Percentiles rank a stretch among this genome's conserved stretches.
These are phyloP conservation scores for Orbicella faveolata DNA, from an alignment of 64 coral and sea anemone species.

Conservation along the genomic window DNA sequence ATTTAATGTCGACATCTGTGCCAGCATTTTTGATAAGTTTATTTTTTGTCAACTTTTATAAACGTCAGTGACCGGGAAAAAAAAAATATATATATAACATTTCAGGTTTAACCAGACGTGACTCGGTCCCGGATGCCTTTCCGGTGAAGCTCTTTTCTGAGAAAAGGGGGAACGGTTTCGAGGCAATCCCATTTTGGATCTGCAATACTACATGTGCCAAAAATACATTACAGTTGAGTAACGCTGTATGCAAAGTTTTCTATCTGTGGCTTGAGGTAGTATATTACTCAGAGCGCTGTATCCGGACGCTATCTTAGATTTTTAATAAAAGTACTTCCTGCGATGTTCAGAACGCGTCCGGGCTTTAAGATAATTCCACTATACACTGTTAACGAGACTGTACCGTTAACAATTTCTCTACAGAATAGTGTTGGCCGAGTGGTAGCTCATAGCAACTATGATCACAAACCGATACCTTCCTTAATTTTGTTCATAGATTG, in stretches of 20 bases:
- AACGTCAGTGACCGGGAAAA: background rate
- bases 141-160: conserved; percentile 8
- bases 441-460: background rate
- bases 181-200: background rate
- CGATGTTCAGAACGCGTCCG: background rate
- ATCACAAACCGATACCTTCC: too few species aligned
- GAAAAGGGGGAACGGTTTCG: background rate
- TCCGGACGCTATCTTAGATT: background rate
- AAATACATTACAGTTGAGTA: background rate
- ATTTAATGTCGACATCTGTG: background rate
- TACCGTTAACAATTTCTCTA: background rate
- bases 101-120: background rate
- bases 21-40: background rate
- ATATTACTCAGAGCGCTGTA: background rate
- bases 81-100: background rate
- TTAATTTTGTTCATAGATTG: background rate
- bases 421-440: background rate
- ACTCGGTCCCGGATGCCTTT: conserved; percentile 13
- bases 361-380: background rate
- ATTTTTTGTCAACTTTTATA: background rate
- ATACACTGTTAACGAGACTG: background rate
- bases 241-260: background rate
- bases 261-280: background rate
- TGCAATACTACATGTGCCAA: background rate
- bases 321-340: background rate